Base-by-base conservation (phyloP, 2,888 invertebrate genomes). In the Acleris cristana region DNA sequence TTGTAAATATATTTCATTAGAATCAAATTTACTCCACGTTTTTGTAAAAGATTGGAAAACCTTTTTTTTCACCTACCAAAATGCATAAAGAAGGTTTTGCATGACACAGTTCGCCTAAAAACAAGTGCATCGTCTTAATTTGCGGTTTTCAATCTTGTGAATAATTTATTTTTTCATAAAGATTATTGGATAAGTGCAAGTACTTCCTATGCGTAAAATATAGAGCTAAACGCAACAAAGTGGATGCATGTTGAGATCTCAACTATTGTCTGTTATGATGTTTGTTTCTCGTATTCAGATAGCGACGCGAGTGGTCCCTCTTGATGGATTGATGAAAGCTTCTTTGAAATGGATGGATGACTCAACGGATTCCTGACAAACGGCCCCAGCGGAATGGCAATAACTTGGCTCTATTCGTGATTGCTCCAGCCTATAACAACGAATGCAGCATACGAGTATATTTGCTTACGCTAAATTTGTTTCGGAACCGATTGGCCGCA, bases 401-500 rank as follows among this genome's bases (percentile, higher is more conserved):
- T 81, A 70, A 78, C 53, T 57, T 45, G 56, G 23, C 83, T 80
- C 80, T 82, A 81, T 82, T 84, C 78, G 76, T 73, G 76, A 76
- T 75, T 73, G 74, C 72, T 59, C 69, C 59, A 44, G 40, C 19
- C 44, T 53, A 51, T 65, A 66, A 59, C 59, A 49, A 69, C 26
- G 26, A 63, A 57, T 54, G 56, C 54, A 52, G 51, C 53, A 69
- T 55, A 40, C 40, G 14, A 40, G 54, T 61, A 74, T 81, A 82
- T 86, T 85, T 85, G 81, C 76, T 76, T 71, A 77, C 75, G 81
- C 88, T 88, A 88, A 87, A 86, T 88, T 82, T 83, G 85, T 83
- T 67, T 80, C 74, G 70, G 73, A 82, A 87, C 84, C 86, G 85
- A 87, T 86, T 87, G 86, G 84, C 86, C 89, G 89, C 90, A 89